Evolutionary conservation across 1,140 invertebrate species (phyloP), one percentile per base, ranked within the genome.

Genomic region (Teleogryllus occipitalis): DNA sequence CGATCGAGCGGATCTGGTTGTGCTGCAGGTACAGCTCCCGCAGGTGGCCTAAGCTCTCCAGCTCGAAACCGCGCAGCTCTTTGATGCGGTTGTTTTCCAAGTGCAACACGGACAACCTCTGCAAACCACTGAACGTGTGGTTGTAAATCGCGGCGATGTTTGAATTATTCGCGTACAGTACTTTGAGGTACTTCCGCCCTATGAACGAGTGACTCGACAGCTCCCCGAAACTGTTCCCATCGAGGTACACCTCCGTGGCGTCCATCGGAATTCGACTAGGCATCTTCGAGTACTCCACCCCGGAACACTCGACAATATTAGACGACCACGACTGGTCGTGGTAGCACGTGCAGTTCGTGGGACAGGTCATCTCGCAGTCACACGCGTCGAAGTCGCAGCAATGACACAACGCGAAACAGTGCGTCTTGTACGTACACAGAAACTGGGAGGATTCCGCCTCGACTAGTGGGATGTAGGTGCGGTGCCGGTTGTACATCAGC

Each of bases 331-430:
- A 93, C 84, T 97, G 95, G 86, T 97, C 96, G 85, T 97, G 95
- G 88, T 96, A 97, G 84, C 96, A 97, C 21, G 94, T 95, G 87
- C 96, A 98, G 85, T 97, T 96, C 74, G 91, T 92, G 18, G 96
- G 96, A 85, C 96, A 98, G 77, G 94, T 96, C 95, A 97, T 97
- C 89, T 97, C 94, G 87, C 95, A 97, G 88, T 97, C 95, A 88
- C 96, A 97, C 77, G 96, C 95, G 85, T 97, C 95, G 86, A 96
- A 97, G 86, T 97, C 96, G 86, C 96, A 98, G 88, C 96, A 97
- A 84, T 97, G 95, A 84, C 96, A 97, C 73, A 97, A 89, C 7
- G 95, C 92, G 85, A 97, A 97, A 87, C 96, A 98, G 84, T 97
- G 96, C 10, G 94, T 94, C 86, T 96, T 94, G 87, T 98, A 97